Evolutionary conservation across 2,888 invertebrate species (phyloP).

Genomic region (Osmoderma eremita): DNA sequence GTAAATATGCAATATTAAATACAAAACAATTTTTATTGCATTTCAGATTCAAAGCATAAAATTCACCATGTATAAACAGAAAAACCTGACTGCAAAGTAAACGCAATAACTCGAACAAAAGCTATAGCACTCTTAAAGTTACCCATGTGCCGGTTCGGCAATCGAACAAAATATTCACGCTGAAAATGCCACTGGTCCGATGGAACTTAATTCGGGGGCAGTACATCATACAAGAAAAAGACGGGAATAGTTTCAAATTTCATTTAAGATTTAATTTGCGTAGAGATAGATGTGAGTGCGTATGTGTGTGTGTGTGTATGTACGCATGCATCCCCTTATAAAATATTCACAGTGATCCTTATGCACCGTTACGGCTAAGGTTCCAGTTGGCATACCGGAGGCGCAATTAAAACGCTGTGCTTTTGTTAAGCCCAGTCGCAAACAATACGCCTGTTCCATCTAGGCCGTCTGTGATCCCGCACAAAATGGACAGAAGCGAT

Average conservation of each 20-base stretch:
- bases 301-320: constrained; percentile 7
- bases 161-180: constrained; percentile 16
- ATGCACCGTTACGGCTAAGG: constrained; percentile 31
- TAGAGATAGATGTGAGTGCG: constrained; percentile 55
- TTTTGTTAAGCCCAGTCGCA: constrained; percentile 61
- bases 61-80: too few species aligned
- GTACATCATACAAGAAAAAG: constrained; percentile 49
- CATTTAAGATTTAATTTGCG: constrained; percentile 65
- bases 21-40: too few species aligned
- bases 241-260: constrained; percentile 62
- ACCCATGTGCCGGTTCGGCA: not conserved
- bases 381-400: constrained; percentile 40
- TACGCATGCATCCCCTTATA: constrained; percentile 55
- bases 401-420: constrained; percentile 60
- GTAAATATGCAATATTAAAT: too few species aligned
- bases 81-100: too few species aligned
- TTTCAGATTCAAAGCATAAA: too few species aligned
- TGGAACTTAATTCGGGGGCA: constrained; percentile 29
- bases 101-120: not conserved
- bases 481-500: constrained; percentile 55
- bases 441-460: constrained; percentile 58
- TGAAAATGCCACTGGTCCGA: constrained; percentile 14
- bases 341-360: constrained; percentile 51
- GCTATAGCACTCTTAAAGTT: constrained; percentile 2
- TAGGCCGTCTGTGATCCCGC: constrained; percentile 57